A percentile compares a stretch with the other conserved stretches of the same genome.
Conservation (phyloP, 2,888 invertebrate species). For the Ischnus inquisitorius region DNA sequence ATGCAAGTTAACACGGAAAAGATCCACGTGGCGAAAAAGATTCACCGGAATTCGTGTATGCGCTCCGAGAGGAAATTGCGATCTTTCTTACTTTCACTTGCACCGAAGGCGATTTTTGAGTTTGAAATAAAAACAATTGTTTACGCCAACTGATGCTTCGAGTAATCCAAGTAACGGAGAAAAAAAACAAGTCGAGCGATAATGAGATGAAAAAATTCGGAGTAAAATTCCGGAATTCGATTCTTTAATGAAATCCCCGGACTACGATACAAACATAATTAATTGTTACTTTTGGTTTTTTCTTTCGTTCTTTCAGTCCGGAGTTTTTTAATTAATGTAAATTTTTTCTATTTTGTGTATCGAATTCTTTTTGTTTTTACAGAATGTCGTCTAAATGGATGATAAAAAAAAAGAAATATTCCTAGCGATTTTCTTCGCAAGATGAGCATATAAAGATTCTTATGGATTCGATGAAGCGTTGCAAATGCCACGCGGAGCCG, state of each 20-base stretch:
- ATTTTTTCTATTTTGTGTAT: no score
- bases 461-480: neutral
- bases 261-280: no score
- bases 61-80: neutral
- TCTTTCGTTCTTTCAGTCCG: no score
- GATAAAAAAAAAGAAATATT: no score
- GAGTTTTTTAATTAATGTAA: no score
- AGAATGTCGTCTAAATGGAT: neutral
- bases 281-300: no score
- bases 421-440: neutral
- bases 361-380: neutral
- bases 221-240: no score
- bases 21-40: conserved; percentile 45
- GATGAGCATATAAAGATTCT: neutral
- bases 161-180: no score
- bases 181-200: no score
- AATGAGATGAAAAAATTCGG: no score
- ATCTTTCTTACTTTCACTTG: neutral
- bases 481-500: neutral
- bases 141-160: no score
- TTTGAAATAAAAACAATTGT: neutral
- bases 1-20: conserved; percentile 28
- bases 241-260: no score
- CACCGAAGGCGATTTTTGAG: neutral
- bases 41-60: neutral